Evolutionary conservation across 2,888 invertebrate species (phyloP).

Genomic region (Hypolimnas misippus): DNA sequence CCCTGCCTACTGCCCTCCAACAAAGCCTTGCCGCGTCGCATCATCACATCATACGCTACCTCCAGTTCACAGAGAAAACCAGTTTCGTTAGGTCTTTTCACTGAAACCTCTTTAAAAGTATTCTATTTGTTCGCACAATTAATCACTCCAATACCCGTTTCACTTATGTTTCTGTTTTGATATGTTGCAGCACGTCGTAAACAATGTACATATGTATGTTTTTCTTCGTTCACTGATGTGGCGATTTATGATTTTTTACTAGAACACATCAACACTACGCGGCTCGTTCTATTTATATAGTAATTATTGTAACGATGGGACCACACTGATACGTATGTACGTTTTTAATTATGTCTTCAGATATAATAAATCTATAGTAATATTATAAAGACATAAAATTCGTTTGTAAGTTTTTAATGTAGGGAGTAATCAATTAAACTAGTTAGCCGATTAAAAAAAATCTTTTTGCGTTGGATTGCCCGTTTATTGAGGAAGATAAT

Average conservation of each 20-base stretch:
- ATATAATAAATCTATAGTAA: not conserved
- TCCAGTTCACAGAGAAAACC: conserved; percentile 45
- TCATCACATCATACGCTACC: conserved; percentile 79
- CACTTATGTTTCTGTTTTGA: conserved; percentile 42
- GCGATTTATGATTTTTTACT: conserved; percentile 26
- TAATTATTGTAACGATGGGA: conserved; percentile 5
- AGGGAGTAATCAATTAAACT: too few species aligned
- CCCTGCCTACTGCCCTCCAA: conserved; percentile 78
- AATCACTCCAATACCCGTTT: conserved; percentile 44
- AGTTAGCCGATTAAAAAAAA: too few species aligned
- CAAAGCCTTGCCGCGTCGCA: conserved; percentile 78
- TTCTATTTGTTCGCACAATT: conserved; percentile 31
- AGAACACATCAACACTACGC: conserved; percentile 7
- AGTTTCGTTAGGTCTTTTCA: conserved; percentile 2
- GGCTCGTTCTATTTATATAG: conserved; percentile 13
- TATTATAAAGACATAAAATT: not conserved
- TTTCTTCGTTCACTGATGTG: conserved; percentile 58
- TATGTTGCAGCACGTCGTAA: conserved; percentile 45
- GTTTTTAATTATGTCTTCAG: not conserved
- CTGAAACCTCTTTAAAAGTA: conserved; percentile 18
- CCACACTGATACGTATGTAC: not conserved
- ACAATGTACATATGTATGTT: conserved; percentile 50
- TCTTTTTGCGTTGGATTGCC: too few species aligned
- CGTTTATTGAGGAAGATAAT: too few species aligned
- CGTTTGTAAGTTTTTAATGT: too few species aligned